These are phyloP conservation scores for Pelobates cultripes DNA, from an alignment of 2,797 vertebrate genomes.

Conservation along the genomic window DNA sequence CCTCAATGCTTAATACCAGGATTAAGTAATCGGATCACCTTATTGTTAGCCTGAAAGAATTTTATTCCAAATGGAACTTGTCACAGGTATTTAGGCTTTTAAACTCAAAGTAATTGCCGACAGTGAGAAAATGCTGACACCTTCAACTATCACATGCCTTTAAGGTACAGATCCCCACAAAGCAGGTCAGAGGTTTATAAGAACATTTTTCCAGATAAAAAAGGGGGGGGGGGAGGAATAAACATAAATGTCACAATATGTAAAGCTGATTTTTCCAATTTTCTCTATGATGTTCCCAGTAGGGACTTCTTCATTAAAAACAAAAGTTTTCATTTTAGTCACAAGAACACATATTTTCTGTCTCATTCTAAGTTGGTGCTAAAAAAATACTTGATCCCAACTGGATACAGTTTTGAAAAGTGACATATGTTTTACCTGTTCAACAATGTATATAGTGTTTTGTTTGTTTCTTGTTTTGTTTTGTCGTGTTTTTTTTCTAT, in stretches of 20 bases:
- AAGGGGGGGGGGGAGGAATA: no score
- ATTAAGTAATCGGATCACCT: slow-evolving; percentile 61
- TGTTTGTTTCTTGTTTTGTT: no score
- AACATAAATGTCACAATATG: slow-evolving; percentile 15
- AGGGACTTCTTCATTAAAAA: neutral
- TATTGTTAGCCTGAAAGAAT: slow-evolving; percentile 59
- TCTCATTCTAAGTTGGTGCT: neutral
- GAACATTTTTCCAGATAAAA: slow-evolving; percentile 5
- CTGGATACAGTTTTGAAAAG: neutral
- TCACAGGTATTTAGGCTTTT: slow-evolving; percentile 57
- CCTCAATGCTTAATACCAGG: slow-evolving; percentile 49
- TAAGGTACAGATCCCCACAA: neutral
- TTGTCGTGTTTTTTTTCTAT: no score
- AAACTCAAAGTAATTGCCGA: slow-evolving; percentile 55
- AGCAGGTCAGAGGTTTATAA: neutral
- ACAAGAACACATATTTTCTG: neutral
- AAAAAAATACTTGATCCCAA: neutral
- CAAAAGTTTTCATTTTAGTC: neutral
- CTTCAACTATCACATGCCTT: slow-evolving; percentile 39
- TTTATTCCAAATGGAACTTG: slow-evolving; percentile 60
- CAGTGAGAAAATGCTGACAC: slow-evolving; percentile 41
- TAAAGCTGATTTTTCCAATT: neutral
- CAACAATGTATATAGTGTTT: neutral
- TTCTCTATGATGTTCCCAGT: neutral
- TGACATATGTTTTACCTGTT: neutral